A percentile compares a stretch with the other conserved stretches of the same genome.
Evolutionary conservation across 2,888 invertebrate genomes (phyloP).

Genomic region (Apotomis betuletana): DNA sequence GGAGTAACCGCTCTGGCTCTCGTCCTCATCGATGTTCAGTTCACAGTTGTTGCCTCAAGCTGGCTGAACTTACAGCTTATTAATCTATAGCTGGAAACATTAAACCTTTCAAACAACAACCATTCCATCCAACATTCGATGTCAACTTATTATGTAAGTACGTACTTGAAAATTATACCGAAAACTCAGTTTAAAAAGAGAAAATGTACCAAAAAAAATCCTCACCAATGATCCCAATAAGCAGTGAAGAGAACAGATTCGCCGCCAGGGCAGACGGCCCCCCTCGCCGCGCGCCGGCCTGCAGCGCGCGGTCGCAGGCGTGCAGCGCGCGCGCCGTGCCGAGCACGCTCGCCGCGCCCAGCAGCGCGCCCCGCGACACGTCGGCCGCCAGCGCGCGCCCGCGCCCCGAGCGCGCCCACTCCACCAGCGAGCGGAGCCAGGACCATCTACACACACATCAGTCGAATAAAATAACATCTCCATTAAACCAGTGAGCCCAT

Average conservation of each 20-base stretch:
- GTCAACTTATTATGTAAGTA: too few relatives aligned
- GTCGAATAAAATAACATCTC: too few relatives aligned
- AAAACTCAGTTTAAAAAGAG: too few relatives aligned
- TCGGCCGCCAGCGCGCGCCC: constrained; percentile 74
- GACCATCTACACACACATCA: constrained; percentile 63
- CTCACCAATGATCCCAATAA: constrained; percentile 74
- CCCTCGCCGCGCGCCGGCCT: constrained; percentile 71
- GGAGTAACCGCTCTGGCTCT: too few relatives aligned
- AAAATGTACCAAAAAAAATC: background rate
- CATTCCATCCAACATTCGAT: too few relatives aligned
- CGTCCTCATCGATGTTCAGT: too few relatives aligned
- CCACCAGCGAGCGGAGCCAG: constrained; percentile 69
- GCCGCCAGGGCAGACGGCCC: constrained; percentile 73
- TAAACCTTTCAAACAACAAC: too few relatives aligned
- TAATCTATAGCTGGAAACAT: too few relatives aligned
- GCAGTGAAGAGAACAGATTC: constrained; percentile 75
- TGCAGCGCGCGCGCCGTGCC: constrained; percentile 78
- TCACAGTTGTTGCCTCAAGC: too few relatives aligned
- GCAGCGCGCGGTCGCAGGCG: constrained; percentile 77
- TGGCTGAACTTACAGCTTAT: too few relatives aligned
- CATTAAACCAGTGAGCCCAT: too few relatives aligned
- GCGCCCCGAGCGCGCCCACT: constrained; percentile 72
- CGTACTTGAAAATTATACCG: too few relatives aligned
- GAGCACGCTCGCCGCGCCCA: constrained; percentile 71
- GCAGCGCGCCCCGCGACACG: constrained; percentile 71